phyloP scores from a whole-genome alignment of 2,797 vertebrate species.

The Scolopax rusticola region DNA sequence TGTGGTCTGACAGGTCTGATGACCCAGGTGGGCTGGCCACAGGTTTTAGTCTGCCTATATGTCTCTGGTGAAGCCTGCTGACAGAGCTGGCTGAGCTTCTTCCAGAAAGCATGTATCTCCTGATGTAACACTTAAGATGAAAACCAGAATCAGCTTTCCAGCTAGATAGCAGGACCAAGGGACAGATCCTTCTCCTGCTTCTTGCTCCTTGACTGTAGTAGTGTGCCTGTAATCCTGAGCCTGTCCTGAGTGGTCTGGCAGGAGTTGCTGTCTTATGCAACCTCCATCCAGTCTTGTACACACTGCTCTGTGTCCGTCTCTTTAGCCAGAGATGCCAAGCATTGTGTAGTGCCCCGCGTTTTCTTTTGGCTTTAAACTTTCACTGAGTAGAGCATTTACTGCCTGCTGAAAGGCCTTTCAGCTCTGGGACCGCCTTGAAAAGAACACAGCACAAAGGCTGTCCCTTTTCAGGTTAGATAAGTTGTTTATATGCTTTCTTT shows the following conservation, averaged over 20 bases:
- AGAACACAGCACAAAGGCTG: not conserved
- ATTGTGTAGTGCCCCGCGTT: not conserved
- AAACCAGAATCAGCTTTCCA: not conserved
- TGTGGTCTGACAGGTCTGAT: not conserved
- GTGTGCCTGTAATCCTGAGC: not conserved
- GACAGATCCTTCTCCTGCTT: not conserved
- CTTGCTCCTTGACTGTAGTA: not conserved
- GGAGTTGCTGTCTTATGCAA: not conserved
- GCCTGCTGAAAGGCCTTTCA: not conserved
- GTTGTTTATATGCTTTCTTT: not conserved
- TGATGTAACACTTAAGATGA: not conserved
- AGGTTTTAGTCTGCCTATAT: not conserved
- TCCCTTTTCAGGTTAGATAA: not conserved
- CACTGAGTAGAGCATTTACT: not conserved
- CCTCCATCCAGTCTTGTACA: not conserved
- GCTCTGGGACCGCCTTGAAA: not conserved
- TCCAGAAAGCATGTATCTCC: not conserved
- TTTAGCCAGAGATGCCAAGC: not conserved
- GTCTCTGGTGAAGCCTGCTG: not conserved
- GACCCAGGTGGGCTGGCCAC: not conserved
- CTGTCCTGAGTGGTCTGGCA: not conserved
- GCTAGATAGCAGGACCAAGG: not conserved
- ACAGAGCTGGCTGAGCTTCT: not conserved
- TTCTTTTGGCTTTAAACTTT: slow-evolving; percentile 2
- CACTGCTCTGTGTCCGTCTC: not conserved